Evolutionary conservation across 2,888 invertebrate genomes (phyloP), one percentile per base, ranked within the genome.

Genomic region (Parnassius smintheus): DNA sequence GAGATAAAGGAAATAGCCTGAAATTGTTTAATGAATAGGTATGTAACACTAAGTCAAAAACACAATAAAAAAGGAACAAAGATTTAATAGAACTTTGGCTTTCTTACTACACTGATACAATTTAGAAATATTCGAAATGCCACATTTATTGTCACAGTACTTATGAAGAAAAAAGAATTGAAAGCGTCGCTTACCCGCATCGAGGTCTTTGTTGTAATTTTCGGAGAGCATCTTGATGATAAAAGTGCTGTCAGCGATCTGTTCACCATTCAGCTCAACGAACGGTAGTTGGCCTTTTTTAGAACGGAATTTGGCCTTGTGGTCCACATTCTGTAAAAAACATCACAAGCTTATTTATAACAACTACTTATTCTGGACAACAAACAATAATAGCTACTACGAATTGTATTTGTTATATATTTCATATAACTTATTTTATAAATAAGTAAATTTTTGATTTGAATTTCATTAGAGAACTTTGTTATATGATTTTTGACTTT

Each of bases 251-350:
- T 98, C 98, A 56, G 98, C 96, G 71, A 98, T 95, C 91, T 98
- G 98, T 81, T 97, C 97, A 52, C 98, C 98, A 83, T 99, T 98
- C 67, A 98, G 85, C 86, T 98, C 98, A 72, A 99, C 94, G 91
- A 98, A 99, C 46, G 98, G 99, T 75, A 98, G 92, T 85, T 97
- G 97, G 55, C 98, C 98, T 85, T 98, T 98, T 93, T 96, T 96
- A 75, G 98, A 98, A 75, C 97, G 96, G 93, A 96, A 97, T 83
- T 97, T 97, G 93, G 97, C 95, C 93, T 97, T 97, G 91, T 98
- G 98, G 85, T 98, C 97, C 71, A 98, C 96, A 92, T 98, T 98
- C 98, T 98, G 94, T 8, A 93, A 94, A 57, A 69, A 70, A 35
- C 48, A 57, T 50, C 60, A n/a, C 22, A n/a, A 11, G 56, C 52